Evolutionary conservation across 2,113 vertebrate genomes (phyloP).

Genomic region (Caretta caretta): DNA sequence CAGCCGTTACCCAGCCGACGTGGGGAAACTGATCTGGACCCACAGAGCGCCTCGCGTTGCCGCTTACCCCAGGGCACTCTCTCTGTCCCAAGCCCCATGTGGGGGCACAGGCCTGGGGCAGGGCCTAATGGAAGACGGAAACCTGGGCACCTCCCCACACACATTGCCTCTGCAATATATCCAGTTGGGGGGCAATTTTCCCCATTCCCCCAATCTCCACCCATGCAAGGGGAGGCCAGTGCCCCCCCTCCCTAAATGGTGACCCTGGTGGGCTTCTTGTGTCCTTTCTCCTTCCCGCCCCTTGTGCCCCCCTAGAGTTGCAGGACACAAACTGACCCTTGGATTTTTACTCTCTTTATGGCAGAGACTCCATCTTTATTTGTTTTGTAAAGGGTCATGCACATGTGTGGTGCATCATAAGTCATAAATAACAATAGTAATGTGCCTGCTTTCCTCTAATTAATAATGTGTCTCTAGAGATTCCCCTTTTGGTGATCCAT

Average conservation of each 20-base stretch:
- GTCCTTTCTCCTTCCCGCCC: not conserved
- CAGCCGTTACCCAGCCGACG: not conserved
- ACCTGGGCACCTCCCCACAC: not conserved
- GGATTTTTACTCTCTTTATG: not conserved
- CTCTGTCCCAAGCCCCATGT: no score
- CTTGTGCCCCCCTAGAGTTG: not conserved
- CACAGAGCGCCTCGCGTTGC: no score
- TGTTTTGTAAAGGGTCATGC: constrained; percentile 45
- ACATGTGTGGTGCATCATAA: constrained; percentile 24
- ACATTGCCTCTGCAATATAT: not conserved
- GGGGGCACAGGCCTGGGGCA: not conserved
- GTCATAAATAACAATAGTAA: constrained; percentile 53
- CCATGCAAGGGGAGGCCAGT: not conserved
- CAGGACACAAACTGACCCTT: not conserved
- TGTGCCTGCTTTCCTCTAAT: constrained; percentile 28
- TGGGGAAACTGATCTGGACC: not conserved
- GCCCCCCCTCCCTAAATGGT: not conserved
- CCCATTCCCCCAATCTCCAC: not conserved
- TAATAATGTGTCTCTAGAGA: constrained; percentile 38
- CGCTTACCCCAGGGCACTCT: no score
- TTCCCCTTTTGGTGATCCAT: constrained; percentile 26
- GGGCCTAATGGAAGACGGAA: not conserved
- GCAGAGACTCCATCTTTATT: constrained; percentile 26
- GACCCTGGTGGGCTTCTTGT: not conserved
- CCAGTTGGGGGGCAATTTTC: not conserved